These are phyloP conservation scores for Temnopleurus reevesii DNA, from an alignment of 53 echinoderm and acorn worm genomes.

Conservation along the genomic window DNA sequence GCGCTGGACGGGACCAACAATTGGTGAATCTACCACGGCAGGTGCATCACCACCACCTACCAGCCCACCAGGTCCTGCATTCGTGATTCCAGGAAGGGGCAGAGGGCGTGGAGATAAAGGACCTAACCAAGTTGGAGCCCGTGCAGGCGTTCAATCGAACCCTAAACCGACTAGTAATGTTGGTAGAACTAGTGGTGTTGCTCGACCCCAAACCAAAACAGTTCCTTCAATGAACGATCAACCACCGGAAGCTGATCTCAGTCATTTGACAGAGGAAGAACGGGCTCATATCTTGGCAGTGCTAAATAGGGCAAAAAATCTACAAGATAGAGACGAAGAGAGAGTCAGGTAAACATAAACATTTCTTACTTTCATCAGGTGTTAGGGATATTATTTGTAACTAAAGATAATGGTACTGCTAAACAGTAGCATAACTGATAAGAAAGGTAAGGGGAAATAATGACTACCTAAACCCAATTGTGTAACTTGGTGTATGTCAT, in stretches of 20 bases:
- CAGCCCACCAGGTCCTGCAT: constrained; percentile 4
- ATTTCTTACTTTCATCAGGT: neutral
- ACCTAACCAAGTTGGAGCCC: neutral
- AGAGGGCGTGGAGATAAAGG: constrained; percentile 19
- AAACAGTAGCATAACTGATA: no score
- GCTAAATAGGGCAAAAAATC: constrained; percentile 76
- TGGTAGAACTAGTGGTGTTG: neutral
- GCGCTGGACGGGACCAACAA: neutral
- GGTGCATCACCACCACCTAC: constrained; percentile 2
- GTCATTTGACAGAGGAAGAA: constrained; percentile 92
- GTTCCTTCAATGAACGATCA: constrained; percentile 33
- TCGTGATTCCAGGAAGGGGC: constrained; percentile 39
- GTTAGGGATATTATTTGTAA: no score
- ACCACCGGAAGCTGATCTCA: constrained; percentile 77
- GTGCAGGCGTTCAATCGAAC: neutral
- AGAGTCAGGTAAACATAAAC: constrained; percentile 75
- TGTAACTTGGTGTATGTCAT: no score
- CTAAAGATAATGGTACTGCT: no score
- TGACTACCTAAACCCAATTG: no score
- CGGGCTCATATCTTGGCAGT: constrained; percentile 81
- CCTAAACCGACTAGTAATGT: neutral
- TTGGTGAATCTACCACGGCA: neutral
- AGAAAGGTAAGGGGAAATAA: no score
- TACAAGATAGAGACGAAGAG: constrained; percentile 86
- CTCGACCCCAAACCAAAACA: neutral